phyloP scores from a whole-genome alignment of 2,113 vertebrate genomes.

The Colossoma macropomum region DNA sequence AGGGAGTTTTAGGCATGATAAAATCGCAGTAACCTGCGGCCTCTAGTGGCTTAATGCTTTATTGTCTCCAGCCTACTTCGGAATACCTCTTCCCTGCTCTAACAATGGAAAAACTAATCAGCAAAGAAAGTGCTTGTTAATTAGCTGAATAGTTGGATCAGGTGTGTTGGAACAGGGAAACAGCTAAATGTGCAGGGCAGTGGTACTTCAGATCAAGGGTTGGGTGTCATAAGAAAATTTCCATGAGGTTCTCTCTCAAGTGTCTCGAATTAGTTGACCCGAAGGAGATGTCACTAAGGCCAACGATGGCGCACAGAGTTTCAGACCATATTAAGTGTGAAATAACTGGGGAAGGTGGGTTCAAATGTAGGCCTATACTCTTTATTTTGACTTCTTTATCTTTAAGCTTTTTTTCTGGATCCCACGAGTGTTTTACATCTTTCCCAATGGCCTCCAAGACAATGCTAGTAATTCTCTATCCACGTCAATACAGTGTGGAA shows the following conservation, averaged over 20 bases:
- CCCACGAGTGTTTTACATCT: not conserved
- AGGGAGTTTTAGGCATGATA: too few species aligned
- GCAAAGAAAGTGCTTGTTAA: too few species aligned
- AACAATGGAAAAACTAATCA: too few species aligned
- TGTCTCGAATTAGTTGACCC: too few species aligned
- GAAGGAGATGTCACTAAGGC: not conserved
- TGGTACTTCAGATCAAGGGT: too few species aligned
- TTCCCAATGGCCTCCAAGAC: conserved; percentile 2
- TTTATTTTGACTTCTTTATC: not conserved
- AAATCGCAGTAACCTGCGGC: too few species aligned
- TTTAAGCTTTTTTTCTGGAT: not conserved
- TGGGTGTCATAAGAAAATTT: too few species aligned
- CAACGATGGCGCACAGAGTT: not conserved
- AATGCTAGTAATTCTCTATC: not conserved
- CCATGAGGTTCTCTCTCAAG: too few species aligned
- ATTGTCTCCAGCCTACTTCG: not conserved
- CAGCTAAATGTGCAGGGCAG: too few species aligned
- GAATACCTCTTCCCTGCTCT: not conserved
- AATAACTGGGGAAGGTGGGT: not conserved
- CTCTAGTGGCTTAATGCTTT: too few species aligned
- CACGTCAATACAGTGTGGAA: conserved; percentile 29
- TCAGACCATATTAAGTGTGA: not conserved
- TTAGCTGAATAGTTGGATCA: too few species aligned
- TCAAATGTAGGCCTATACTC: not conserved
- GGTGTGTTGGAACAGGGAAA: too few species aligned